Evolutionary conservation across 2,113 vertebrate species (phyloP), one percentile per base, ranked within the genome.

Genomic region (Plectropomus leopardus): DNA sequence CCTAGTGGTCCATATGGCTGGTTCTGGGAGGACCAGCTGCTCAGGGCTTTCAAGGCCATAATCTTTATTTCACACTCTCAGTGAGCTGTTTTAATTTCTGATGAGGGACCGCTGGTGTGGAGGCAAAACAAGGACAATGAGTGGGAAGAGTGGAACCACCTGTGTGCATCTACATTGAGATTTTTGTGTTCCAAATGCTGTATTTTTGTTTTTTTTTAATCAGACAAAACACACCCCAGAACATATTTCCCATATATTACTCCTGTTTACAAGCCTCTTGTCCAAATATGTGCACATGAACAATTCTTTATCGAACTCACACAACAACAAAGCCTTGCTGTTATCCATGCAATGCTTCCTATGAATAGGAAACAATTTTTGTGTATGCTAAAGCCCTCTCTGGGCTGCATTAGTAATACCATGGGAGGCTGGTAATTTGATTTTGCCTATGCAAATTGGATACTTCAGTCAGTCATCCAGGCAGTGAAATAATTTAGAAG

Each of bases 31-130:
- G 72, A 92, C 78, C 92, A 92, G 91, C 88, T 93, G 93, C 86
- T 87, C 70, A 0, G 40, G 69, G 75, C 69, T 78, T 82, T 83
- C 75, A 84, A 75, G 88, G 82, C 86, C 74, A 78, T 88, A 63
- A 87, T 92, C 78, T 91, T 88, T 91, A 91, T 90, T 92, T 91
- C 77, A 76, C 74, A 76, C 77, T 63, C 82, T 83, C 78, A 54
- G 78, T 28, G 72, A 90, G 78, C 64, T 69, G 74, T 85, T 91
- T 90, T 73, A 64, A 91, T 89, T 90, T 91, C 72, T 76, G 83
- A 87, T 85, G 54, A 85, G 82, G 82, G 69, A 60, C 68, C 42
- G 15, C n/a, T 69, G 48, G 34, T 71, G 48, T 61, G 47, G 69
- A 75, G 32, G 23, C 40, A 40, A 34, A 34, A 44, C 28, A 48